Evolutionary conservation across 2,797 vertebrate genomes (phyloP).

Genomic region (Acipenser transmontanus): DNA sequence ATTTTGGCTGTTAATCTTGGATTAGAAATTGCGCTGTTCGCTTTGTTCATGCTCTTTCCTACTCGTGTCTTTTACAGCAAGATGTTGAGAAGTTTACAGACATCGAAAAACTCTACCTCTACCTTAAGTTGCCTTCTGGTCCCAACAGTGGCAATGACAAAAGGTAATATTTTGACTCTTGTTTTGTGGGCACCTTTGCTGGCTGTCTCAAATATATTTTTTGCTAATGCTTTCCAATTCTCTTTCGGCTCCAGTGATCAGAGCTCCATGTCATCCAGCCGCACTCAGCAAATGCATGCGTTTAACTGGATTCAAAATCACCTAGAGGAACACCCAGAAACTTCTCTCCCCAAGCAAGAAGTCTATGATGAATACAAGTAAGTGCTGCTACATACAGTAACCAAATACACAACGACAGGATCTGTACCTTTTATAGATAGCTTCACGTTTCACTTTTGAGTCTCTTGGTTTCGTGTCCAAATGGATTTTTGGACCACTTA

Average conservation of each 20-base stretch:
- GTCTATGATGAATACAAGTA: constrained; percentile 98
- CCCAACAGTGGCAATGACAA: constrained; percentile 93
- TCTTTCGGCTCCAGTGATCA: constrained; percentile 67
- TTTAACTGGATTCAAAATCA: constrained; percentile 95
- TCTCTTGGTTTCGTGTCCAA: no score
- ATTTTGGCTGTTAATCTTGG: no score
- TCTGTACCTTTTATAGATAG: no score
- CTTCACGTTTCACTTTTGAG: no score
- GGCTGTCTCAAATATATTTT: not conserved
- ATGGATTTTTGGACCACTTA: no score
- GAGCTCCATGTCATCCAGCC: constrained; percentile 84
- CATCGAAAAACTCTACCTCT: constrained; percentile 99
- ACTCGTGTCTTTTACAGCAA: constrained; percentile 69
- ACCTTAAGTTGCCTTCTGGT: constrained; percentile 99
- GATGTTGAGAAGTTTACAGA: constrained; percentile 99
- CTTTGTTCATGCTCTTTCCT: not conserved
- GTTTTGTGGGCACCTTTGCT: not conserved
- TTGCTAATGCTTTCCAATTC: not conserved
- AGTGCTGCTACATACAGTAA: constrained; percentile 33
- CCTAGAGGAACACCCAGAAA: constrained; percentile 93
- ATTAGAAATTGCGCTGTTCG: no score
- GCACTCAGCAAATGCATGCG: constrained; percentile 92
- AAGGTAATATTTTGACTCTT: constrained; percentile 62
- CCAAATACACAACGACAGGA: no score
- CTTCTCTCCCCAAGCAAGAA: constrained; percentile 95